Base-by-base conservation (phyloP, 2,888 invertebrate species). In the Caenorhabditis angaria region DNA sequence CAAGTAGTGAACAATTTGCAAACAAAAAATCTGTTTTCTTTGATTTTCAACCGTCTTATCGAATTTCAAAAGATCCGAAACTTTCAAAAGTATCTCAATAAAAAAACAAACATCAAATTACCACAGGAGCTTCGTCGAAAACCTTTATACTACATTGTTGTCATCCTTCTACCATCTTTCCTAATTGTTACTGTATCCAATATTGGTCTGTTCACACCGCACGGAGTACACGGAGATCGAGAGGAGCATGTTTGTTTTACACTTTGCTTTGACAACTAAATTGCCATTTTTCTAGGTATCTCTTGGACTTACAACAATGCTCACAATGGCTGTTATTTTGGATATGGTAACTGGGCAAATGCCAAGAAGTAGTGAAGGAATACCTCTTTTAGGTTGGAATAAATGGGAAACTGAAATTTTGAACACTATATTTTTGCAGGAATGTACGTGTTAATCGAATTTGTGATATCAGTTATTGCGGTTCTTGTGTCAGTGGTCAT, bases 251-350 rank as follows among this genome's bases (percentile, higher is more conserved):
- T 78, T 25, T 41, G 41, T 41, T 41, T 41, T 41, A 41, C 41
- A 41, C 53, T 60, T 35, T 29, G 22, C 25, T 10, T 24, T 51
- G 14, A 25, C 25, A 55, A 35, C 10, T 14, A 41, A 18, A 41
- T 18, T 41, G 32, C 50, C 6, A 41, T 12, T 12, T 5, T 41
- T 79, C 3, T 14, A 41, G 41, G 41, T 41, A 41, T 80, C 80
- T 0, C 61, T 82, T 20, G 82, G 82, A 10, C 65, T 80, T n/a
- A 82, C 82, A 10, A 82, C 82, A 10, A 77, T 82, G 70, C 77
- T 82, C 20, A 82, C 82, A 27, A 82, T 82, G 82, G 77, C 80
- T 22, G 82, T 82, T 41, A 82, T 82, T 50, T 64, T 82, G 54
- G 82, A 82, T 50, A 82, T 82, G 80, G 80, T 82, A 3, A 74